These are phyloP conservation scores for Dynastes maya DNA, from an alignment of 2,888 invertebrate species.

Conservation along the genomic window DNA sequence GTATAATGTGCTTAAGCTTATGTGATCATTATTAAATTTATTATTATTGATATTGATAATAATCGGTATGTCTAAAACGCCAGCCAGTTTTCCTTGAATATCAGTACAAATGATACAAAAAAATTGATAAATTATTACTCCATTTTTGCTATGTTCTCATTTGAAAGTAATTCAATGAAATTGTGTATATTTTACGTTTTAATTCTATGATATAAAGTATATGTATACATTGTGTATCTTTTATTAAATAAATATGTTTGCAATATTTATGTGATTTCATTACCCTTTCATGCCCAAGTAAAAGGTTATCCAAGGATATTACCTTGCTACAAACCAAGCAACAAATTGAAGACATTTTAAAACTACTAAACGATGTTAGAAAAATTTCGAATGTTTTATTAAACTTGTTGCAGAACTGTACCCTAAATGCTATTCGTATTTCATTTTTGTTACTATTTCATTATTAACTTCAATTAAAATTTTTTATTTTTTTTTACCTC, in stretches of 20 bases:
- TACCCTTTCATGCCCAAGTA: neutral
- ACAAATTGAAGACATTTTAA: no score
- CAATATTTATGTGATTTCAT: constrained; percentile 13
- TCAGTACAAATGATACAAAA: constrained; percentile 50
- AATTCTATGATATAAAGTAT: constrained; percentile 49
- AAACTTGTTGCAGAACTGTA: no score
- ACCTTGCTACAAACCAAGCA: no score
- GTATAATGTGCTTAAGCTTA: constrained; percentile 50
- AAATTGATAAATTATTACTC: constrained; percentile 41
- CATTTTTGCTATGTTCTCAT: constrained; percentile 42
- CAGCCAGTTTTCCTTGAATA: constrained; percentile 49
- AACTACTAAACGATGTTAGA: no score
- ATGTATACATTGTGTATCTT: constrained; percentile 51
- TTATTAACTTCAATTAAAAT: no score
- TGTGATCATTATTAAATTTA: constrained; percentile 47
- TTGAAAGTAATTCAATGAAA: constrained; percentile 35
- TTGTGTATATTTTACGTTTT: constrained; percentile 44
- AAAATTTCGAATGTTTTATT: no score
- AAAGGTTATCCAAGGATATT: no score
- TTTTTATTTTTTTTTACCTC: no score
- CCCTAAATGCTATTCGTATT: no score
- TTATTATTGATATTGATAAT: constrained; percentile 24
- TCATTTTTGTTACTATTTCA: no score
- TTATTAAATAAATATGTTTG: constrained; percentile 54
- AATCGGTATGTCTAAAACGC: constrained; percentile 46